A percentile compares a stretch with the other conserved stretches of the same genome.
Evolutionary conservation across 2,797 vertebrate genomes (phyloP).

Genomic region (Fratercula arctica): DNA sequence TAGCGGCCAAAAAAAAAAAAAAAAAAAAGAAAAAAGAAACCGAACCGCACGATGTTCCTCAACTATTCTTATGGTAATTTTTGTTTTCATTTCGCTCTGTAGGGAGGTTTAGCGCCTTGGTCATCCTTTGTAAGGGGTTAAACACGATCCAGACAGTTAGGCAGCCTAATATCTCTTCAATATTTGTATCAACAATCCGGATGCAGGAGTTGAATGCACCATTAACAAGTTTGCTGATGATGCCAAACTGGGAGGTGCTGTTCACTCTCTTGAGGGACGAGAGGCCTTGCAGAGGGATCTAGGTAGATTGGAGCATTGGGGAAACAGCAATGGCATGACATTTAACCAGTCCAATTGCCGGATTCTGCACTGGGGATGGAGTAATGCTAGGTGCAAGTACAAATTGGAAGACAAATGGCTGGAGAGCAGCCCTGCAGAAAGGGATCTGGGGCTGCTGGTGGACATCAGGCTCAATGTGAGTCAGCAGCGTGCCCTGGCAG

Average conservation of each 20-base stretch:
- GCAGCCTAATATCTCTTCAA: fast-evolving
- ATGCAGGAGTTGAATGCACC: not conserved
- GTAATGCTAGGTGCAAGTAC: fast-evolving
- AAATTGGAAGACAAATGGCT: not conserved
- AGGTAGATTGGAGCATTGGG: too few relatives aligned
- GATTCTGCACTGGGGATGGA: not conserved
- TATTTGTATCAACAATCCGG: fast-evolving
- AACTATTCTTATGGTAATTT: not conserved
- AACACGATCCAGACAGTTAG: not conserved
- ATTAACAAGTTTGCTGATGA: not conserved
- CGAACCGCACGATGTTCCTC: not conserved
- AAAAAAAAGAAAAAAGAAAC: too few relatives aligned
- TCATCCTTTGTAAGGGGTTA: not conserved
- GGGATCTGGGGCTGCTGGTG: not conserved
- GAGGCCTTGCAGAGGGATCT: not conserved
- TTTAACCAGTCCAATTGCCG: not conserved
- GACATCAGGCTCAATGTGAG: not conserved
- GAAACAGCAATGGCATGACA: fast-evolving
- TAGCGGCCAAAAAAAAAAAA: too few relatives aligned
- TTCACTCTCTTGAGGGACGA: too few relatives aligned
- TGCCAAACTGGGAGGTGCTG: not conserved
- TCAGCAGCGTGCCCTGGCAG: not conserved
- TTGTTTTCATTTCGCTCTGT: fast-evolving
- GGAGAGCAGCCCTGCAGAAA: not conserved
- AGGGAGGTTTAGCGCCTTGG: not conserved